Evolutionary conservation across 2,113 vertebrate species (phyloP).

Genomic region (Anolis sagrei): DNA sequence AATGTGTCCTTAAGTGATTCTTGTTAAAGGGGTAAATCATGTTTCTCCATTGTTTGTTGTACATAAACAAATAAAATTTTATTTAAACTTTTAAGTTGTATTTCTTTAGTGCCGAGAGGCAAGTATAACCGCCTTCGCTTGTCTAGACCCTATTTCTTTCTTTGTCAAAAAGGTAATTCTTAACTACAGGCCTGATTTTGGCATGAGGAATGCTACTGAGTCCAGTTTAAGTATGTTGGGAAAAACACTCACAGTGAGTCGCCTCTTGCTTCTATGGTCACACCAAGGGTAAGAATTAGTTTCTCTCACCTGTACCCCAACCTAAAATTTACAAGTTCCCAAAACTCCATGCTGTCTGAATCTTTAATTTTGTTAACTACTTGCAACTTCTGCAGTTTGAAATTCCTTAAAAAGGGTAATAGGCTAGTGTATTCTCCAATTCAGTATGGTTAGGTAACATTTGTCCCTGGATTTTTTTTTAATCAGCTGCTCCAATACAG

Average conservation of each 20-base stretch:
- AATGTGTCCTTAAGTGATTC: conserved; percentile 51
- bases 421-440: too few relatives aligned
- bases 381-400: too few relatives aligned
- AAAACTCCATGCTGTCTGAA: not conserved
- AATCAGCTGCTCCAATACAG: not conserved
- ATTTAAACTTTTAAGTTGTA: conserved; percentile 60
- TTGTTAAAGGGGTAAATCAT: conserved; percentile 55
- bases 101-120: not conserved
- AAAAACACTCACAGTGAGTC: not conserved
- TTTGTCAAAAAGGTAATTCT: not conserved
- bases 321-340: not conserved
- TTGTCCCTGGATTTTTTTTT: not conserved
- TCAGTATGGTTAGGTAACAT: not conserved
- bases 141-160: too few relatives aligned
- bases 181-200: not conserved
- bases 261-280: not conserved
- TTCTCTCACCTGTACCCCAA: not conserved
- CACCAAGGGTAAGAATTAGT: not conserved
- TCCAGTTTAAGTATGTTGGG: not conserved
- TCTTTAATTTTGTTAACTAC: too few relatives aligned
- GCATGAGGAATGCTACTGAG: not conserved
- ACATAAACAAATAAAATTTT: conserved; percentile 74
- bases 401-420: too few relatives aligned
- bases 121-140: not conserved
- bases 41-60: conserved; percentile 67